phyloP scores from a whole-genome alignment of 2,797 vertebrate genomes.

The Sebastes hubbsi region DNA sequence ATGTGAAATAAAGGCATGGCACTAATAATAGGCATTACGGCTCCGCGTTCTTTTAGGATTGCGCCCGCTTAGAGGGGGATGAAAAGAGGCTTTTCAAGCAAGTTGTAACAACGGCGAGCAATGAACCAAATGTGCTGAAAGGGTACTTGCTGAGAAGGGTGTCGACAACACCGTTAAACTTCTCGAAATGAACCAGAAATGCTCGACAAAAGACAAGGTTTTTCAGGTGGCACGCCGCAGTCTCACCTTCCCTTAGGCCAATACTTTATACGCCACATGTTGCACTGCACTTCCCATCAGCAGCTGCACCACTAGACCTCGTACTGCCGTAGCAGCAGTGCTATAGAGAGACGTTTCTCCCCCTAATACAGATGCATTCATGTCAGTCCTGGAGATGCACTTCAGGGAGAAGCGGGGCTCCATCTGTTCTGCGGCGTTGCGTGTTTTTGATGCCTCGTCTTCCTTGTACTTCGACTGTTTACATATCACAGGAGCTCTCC shows the following conservation, averaged over 20 bases:
- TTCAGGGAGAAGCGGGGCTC: conserved; percentile 56
- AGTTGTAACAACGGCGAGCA: conserved; percentile 67
- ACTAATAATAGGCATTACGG: conserved; percentile 71
- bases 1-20: conserved; percentile 71
- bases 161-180: conserved; percentile 72
- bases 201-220: conserved; percentile 41
- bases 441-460: conserved; percentile 48
- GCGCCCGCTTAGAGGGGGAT: conserved; percentile 58
- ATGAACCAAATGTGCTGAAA: conserved; percentile 72
- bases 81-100: conserved; percentile 68
- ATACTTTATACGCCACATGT: conserved; percentile 66
- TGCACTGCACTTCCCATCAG: conserved; percentile 53
- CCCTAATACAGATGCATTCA: conserved; percentile 54
- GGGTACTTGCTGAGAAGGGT: conserved; percentile 54
- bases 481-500: conserved; percentile 62
- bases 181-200: conserved; percentile 51
- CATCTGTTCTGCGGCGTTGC: conserved; percentile 62
- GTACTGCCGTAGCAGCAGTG: conserved; percentile 18
- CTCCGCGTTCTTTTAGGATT: conserved; percentile 64
- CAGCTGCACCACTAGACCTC: conserved; percentile 32
- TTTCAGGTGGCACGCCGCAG: conserved; percentile 62
- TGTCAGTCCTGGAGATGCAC: conserved; percentile 62
- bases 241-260: conserved; percentile 60
- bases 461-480: conserved; percentile 50
- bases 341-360: conserved; percentile 40